Base-by-base conservation (phyloP, 1,140 invertebrate species). In the Agrilus planipennis region DNA sequence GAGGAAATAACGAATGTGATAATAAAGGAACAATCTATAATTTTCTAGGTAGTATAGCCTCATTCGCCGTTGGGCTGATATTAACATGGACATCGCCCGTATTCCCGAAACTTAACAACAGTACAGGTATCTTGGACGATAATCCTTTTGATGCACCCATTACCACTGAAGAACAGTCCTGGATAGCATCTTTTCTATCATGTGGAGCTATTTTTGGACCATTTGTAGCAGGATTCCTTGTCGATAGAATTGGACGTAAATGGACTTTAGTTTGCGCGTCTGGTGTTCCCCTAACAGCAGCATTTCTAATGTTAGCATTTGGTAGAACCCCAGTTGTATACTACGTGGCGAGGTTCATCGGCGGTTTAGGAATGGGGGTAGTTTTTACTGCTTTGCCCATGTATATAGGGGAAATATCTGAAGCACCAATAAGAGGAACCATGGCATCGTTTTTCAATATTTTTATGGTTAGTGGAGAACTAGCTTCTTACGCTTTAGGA, bases 131-230 rank as follows among this genome's bases (percentile, higher is more conserved):
- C 28, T 12, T 23, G 6, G 19, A 17, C 9, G 46, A 47, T 1
- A 6, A 30, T n/a, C 1, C 68, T 74, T 12, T 61, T 72, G 23
- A 46, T 2, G 61, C 62, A 0, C 45, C 49, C 1, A 40, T 75
- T 2, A 68, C 62, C 0, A n/a, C 43, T 0, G 67, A 72, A 3
- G 63, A 84, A 49, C 63, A 67, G 34, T 80, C 85, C 1, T 92
- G 85, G 86, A 81, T 92, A 42, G 84, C 81, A 1, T 85, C 84
- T 0, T 60, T 90, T 3, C 64, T 91, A 34, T 76, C 85, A 0
- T 52, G 91, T 10, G 88, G 87, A 9, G 84, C 86, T 14, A 67
- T 84, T 10, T 51, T 84, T 17, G 85, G 85, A 9, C 75, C 76
- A 0, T 75, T 77, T 46, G 55, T 69, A 7, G 74, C 71, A 2